Evolutionary conservation across 2,113 vertebrate species (phyloP).

Genomic region (Leucopsar rothschildi): DNA sequence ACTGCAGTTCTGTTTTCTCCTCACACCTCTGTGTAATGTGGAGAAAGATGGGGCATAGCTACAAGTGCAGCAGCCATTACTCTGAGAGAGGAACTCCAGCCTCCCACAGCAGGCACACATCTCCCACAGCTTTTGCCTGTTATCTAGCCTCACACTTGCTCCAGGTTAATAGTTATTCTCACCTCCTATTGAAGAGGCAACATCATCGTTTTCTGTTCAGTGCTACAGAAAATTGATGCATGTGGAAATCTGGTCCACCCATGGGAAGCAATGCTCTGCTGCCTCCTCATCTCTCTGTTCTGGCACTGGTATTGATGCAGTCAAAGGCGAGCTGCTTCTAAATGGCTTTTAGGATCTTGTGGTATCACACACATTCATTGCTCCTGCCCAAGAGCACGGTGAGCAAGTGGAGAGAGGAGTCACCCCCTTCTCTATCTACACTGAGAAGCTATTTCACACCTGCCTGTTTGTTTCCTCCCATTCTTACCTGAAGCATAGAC

Average conservation of each 20-base stretch:
- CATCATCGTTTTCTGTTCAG: not conserved
- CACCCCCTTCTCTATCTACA: not conserved
- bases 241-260: not conserved
- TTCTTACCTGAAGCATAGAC: not conserved
- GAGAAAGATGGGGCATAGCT: not conserved
- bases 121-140: not conserved
- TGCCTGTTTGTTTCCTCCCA: not conserved
- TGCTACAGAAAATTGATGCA: not conserved
- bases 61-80: not conserved
- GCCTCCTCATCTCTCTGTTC: not conserved
- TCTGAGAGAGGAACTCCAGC: not conserved
- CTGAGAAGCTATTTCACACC: not conserved
- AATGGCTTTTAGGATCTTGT: not conserved
- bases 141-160: not conserved
- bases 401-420: not conserved
- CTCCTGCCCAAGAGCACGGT: not conserved
- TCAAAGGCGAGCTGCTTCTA: not conserved
- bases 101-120: not conserved
- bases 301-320: not conserved
- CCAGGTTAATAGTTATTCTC: not conserved
- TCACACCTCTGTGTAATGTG: not conserved
- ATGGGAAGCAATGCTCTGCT: not conserved
- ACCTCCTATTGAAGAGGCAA: not conserved
- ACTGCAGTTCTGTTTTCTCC: not conserved
- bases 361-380: not conserved